Evolutionary conservation across 2,113 vertebrate genomes (phyloP), one percentile per base, ranked within the genome.

Genomic region (Myotis brandtii): DNA sequence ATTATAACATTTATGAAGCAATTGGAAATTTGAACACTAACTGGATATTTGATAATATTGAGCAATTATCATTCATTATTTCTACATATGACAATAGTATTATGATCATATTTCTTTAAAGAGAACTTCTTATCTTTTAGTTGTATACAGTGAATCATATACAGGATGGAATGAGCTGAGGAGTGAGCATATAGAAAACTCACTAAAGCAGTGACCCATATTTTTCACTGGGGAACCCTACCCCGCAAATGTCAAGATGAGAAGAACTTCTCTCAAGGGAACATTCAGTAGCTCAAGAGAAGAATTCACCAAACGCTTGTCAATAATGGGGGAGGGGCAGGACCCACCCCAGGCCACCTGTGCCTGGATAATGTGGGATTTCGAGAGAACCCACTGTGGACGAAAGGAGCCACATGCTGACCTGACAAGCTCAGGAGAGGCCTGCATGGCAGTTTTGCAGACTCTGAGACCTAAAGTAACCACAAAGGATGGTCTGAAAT

Each of bases 281-380:
- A 0, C 8, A 27, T 20, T 95, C 59, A n/a, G 62, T 5, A 16
- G 30, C 59, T 37, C 40, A 87, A 18, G 21, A 69, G 43, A 43
- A 73, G 54, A 70, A 17, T 86, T 64, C 18, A 66, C 77, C 34
- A 83, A n/a, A 34, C 13, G 50, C 40, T 37, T 56, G 14, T 50
- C 40, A 27, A 48, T 11, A 43, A 48, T 7, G 17, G 30, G 5
- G 30, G 30, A 34, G 20, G 81, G 43, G 37, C 1, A 17, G 34
- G 66, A 40, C 43, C 43, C 52, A 48, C 1, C 0, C 1, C 0
- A 9, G 52, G 13, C 12, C n/a, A 23, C 72, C 37, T 52, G 30
- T 0, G 0, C 17, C 34, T 52, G 9, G 27, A 34, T 16, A 32
- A 54, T 10, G 14, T 1, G 7, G 67, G 23, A n/a, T 14, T 21